phyloP scores from a whole-genome alignment of 2,797 vertebrate species.

The Sciurus carolinensis region DNA sequence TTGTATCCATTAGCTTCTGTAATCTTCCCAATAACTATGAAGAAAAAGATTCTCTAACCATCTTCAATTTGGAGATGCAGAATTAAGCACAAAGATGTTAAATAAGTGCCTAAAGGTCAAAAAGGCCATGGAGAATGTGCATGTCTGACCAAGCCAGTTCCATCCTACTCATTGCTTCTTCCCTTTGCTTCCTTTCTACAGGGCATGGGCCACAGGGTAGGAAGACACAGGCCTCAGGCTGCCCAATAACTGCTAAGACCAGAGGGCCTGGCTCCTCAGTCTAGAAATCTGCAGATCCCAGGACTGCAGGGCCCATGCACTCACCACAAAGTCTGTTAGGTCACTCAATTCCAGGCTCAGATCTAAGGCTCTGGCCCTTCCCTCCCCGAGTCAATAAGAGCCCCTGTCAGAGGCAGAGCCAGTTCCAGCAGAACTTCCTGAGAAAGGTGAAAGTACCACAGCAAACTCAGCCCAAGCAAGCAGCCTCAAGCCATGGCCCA shows the following conservation, averaged over 20 bases:
- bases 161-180: neutral
- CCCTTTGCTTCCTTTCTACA: neutral
- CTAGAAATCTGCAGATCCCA: neutral
- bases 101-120: neutral
- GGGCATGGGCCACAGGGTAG: neutral
- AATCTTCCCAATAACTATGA: constrained; percentile 24
- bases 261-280: neutral
- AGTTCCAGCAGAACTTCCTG: constrained; percentile 43
- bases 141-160: neutral
- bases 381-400: neutral
- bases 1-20: neutral
- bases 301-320: neutral
- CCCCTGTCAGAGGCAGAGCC: neutral
- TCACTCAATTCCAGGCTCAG: neutral
- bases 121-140: fast-evolving
- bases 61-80: constrained; percentile 24
- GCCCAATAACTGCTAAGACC: neutral
- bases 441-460: constrained; percentile 24
- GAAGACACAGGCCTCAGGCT: neutral
- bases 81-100: constrained; percentile 25
- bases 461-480: constrained; percentile 1
- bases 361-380: too few relatives aligned
- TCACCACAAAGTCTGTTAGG: neutral
- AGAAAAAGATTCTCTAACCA: constrained; percentile 15
- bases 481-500: neutral